These are phyloP conservation scores for Nothoprocta perdicaria DNA, from an alignment of 2,113 vertebrate species.

Conservation along the genomic window DNA sequence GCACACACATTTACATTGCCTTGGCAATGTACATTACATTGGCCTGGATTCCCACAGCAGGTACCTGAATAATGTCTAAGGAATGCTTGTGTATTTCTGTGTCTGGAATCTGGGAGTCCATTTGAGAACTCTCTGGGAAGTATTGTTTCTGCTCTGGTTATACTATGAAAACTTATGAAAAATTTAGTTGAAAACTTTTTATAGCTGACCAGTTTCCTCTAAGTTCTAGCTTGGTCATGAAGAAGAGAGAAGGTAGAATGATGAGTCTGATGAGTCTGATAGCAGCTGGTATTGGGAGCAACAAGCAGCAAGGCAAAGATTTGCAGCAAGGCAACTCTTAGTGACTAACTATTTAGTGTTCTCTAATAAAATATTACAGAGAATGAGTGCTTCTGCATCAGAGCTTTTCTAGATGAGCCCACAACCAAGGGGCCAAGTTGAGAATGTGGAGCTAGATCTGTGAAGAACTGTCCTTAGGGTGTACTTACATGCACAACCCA, in stretches of 20 bases:
- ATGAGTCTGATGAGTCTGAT: too few relatives aligned
- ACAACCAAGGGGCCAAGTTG: rapidly evolving
- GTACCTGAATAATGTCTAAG: not conserved
- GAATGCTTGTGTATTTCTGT: not conserved
- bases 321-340: too few relatives aligned
- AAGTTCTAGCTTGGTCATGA: not conserved
- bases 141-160: not conserved
- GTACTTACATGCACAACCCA: not conserved
- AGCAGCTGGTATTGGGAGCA: not conserved
- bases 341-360: not conserved
- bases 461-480: not conserved
- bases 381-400: rapidly evolving
- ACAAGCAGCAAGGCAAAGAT: not conserved
- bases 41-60: not conserved
- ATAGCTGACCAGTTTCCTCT: not conserved
- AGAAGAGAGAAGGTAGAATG: not conserved
- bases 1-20: rapidly evolving
- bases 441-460: not conserved
- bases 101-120: not conserved
- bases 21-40: too few relatives aligned
- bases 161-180: not conserved
- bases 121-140: not conserved
- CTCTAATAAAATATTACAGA: not conserved
- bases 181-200: not conserved
- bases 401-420: not conserved